Percentiles rank a stretch among this genome's conserved stretches.
These are phyloP conservation scores for Phalacrocorax brasilianus DNA, from an alignment of 2,113 vertebrate genomes.

Conservation along the genomic window DNA sequence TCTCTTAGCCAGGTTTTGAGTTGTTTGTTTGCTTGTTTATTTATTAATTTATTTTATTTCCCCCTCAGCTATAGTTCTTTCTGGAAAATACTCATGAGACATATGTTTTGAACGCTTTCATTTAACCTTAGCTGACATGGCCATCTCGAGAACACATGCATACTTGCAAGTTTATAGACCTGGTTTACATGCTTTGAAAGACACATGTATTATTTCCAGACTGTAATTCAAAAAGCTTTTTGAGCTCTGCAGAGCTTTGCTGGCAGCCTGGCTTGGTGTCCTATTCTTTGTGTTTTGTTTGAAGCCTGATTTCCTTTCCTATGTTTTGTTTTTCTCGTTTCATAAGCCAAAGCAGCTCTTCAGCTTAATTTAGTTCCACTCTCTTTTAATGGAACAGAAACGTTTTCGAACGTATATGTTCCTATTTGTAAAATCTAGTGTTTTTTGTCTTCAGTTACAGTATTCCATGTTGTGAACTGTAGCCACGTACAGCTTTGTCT, in stretches of 20 bases:
- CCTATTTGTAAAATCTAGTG: background rate
- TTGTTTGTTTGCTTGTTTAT: background rate
- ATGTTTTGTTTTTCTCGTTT: background rate
- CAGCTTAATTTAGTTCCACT: background rate
- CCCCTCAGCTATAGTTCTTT: background rate
- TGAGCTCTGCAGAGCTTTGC: background rate
- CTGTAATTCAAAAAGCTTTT: background rate
- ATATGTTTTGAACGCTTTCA: background rate
- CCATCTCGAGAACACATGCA: background rate
- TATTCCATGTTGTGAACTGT: background rate
- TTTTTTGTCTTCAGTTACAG: background rate
- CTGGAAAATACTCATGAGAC: background rate
- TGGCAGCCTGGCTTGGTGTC: background rate
- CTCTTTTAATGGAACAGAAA: background rate
- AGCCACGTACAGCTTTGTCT: background rate
- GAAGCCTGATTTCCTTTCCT: background rate
- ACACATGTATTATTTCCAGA: background rate
- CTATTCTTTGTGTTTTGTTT: background rate
- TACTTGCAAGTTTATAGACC: background rate
- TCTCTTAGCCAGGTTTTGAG: background rate
- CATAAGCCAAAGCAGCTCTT: background rate
- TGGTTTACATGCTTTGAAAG: background rate
- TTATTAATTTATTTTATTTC: background rate
- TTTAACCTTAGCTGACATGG: background rate
- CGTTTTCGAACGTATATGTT: background rate